Evolutionary conservation across 2,888 invertebrate species (phyloP), one percentile per base, ranked within the genome.

Genomic region (Drosophila merina): DNA sequence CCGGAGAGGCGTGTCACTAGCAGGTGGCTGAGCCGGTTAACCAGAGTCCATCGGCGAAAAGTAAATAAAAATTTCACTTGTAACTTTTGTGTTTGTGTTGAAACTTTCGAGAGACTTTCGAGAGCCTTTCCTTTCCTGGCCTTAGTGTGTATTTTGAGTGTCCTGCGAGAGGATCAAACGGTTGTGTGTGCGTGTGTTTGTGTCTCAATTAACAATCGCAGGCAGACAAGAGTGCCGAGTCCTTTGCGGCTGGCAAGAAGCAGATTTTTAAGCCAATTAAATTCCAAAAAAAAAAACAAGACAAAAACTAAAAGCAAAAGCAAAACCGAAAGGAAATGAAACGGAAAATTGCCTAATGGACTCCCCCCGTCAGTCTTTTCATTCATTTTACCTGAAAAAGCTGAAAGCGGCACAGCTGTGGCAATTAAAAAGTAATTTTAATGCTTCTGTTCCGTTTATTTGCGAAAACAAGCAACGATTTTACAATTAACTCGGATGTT

Each of bases 261-360:
- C 38, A n/a, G 80, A 49, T 66, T 67, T 63, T 67, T 82, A 86
- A 88, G 88, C 88, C 88, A 88, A 81, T 82, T 79, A 82, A 86
- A 57, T 69, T 50, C 68, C 60, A 10, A 73, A 72, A 66, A 73
- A 72, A 66, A 56, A 38, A 28, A 28, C 40, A 47, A 36, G 14
- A 8, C 3, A 33, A 10, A 42, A 51, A 33, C 20, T 20, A 20
- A 20, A 20, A 20, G 20, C 20, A 20, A 20, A 20, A 20, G 20
- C n/a, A 48, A 59, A 25, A 38, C 9, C 49, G 28, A 59, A 40
- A 50, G 28, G 66, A 63, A 68, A 72, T 30, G 67, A 78, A 84
- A 71, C 47, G 67, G 64, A 71, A 69, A 86, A 83, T 67, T 50
- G 74, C 74, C 80, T 88, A 81, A 81, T 88, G 84, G 86, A 86